phyloP scores from a whole-genome alignment of 2,888 invertebrate species.

The Podabrus alpinus region DNA sequence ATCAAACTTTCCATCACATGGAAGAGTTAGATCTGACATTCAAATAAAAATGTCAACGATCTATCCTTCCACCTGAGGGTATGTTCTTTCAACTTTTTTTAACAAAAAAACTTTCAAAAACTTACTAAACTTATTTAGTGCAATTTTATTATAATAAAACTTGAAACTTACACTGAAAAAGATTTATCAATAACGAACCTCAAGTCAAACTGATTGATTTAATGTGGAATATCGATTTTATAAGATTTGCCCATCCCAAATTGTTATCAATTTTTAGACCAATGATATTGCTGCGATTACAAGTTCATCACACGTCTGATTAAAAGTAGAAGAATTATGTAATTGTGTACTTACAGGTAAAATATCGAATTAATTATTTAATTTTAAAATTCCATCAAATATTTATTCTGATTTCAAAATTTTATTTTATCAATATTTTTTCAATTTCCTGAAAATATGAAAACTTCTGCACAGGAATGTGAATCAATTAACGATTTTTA shows the following conservation, averaged over 20 bases:
- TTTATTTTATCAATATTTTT: neutral
- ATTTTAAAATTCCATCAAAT: neutral
- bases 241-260: slow-evolving; percentile 33
- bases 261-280: slow-evolving; percentile 36
- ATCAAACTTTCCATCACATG: slow-evolving; percentile 38
- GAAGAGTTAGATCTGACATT: slow-evolving; percentile 48
- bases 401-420: neutral
- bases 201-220: slow-evolving; percentile 14
- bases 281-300: slow-evolving; percentile 32
- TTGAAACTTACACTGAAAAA: neutral
- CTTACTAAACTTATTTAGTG: neutral
- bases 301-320: slow-evolving; percentile 9
- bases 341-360: slow-evolving; percentile 28
- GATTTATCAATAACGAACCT: neutral
- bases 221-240: slow-evolving; percentile 26
- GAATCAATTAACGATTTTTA: neutral
- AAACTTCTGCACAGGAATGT: neutral
- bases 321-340: slow-evolving; percentile 16
- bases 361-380: neutral
- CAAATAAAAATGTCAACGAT: slow-evolving; percentile 36
- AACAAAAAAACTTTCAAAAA: neutral
- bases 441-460: neutral
- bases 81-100: slow-evolving; percentile 1
- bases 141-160: neutral
- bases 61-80: slow-evolving; percentile 38